phyloP scores from a whole-genome alignment of 2,113 vertebrate genomes.

The Formicarius rufipectus region DNA sequence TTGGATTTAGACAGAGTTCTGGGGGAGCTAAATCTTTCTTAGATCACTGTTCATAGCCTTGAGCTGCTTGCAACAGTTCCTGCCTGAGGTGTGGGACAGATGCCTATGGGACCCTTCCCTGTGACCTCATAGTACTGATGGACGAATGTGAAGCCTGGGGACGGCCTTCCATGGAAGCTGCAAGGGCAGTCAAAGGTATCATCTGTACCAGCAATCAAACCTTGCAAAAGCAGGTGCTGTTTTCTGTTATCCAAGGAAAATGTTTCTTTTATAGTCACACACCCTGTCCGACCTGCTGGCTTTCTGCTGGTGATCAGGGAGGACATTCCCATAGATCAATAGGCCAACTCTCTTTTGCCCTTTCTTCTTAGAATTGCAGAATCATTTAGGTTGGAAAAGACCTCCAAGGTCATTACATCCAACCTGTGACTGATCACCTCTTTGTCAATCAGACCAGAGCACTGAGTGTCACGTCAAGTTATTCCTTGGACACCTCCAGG shows the following conservation, averaged over 20 bases:
- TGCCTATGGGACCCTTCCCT: accelerated
- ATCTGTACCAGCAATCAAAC: neutral
- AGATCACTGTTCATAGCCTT: neutral
- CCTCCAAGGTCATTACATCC: accelerated
- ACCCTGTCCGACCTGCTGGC: accelerated
- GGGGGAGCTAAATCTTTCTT: neutral
- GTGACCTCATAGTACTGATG: accelerated
- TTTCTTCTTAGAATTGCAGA: neutral
- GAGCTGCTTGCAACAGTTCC: neutral
- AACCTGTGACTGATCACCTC: accelerated
- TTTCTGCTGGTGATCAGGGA: neutral
- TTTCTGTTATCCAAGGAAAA: neutral
- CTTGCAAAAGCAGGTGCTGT: accelerated
- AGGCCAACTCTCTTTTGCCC: neutral
- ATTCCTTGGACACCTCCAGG: neutral
- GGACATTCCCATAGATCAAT: neutral
- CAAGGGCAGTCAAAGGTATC: neutral
- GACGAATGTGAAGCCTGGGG: neutral
- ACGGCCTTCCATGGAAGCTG: neutral
- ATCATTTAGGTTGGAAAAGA: neutral
- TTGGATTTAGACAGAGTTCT: neutral
- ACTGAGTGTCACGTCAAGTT: accelerated
- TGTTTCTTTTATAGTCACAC: accelerated
- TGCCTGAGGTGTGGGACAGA: neutral
- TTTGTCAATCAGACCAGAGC: neutral